Base-by-base conservation (phyloP, 2,888 invertebrate species). In the Morpho helenor region DNA sequence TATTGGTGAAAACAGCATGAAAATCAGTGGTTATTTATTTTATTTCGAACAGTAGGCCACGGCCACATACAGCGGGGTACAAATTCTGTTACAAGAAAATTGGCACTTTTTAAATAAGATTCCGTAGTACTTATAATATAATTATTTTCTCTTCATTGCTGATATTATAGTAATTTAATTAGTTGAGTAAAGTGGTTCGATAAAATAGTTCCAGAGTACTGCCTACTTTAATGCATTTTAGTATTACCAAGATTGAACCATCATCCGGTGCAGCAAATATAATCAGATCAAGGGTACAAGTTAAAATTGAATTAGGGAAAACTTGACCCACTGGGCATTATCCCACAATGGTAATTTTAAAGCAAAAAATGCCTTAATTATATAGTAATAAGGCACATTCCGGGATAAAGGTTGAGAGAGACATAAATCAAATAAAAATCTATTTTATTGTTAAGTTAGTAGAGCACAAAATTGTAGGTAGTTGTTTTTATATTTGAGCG, bases 251-350 rank as follows among this genome's bases (percentile, higher is more conserved):
- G 63, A 70, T 61, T 66, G 66, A 70, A 76, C 74, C 75, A 76
- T 79, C 80, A 83, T 76, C 72, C 77, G 74, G 74, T 77, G 80
- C 79, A 81, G 75, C 75, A 66, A 77, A 72, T 69, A 72, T 87
- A 87, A 88, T 85, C 84, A 84, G 85, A 88, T 88, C 80, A 81
- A 73, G 71, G 76, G 76, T 65, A 79, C 82, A 82, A 84, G 82
- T 79, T 76, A 74, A 86, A 85, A 89, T 88, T 87, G 80, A 86
- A 89, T 88, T 81, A 84, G 82, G 80, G 82, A 72, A 69, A 74
- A 79, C 72, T 84, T 87, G 87, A 87, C 87, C 87, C 79, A 78
- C 74, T 76, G 74, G 63, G 63, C 65, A 68, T 65, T 66, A 58
- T 60, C 60, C 60, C 54, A 59, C 57, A 43, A 62, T 61, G 65